These are phyloP conservation scores for Scatophagus argus DNA, from an alignment of 2,113 vertebrate species.

Conservation along the genomic window DNA sequence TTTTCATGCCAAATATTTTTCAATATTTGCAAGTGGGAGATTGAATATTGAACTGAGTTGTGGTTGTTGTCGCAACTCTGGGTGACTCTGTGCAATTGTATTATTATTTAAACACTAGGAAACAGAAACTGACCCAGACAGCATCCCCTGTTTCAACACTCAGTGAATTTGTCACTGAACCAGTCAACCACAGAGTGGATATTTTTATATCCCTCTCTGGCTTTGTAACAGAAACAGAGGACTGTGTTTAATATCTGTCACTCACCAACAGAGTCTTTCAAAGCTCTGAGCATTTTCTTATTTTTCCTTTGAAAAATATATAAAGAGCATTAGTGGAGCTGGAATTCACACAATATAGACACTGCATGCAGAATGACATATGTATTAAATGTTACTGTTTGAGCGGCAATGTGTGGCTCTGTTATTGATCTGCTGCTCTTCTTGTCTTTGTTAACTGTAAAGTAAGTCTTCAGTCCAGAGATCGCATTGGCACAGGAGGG, in stretches of 20 bases:
- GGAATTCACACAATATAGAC: neutral
- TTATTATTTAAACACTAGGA: slow-evolving; percentile 3
- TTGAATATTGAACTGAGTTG: neutral
- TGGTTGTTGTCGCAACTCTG: neutral
- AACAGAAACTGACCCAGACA: slow-evolving; percentile 9
- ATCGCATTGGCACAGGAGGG: slow-evolving; percentile 94
- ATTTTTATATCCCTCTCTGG: neutral
- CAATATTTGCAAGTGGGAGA: neutral
- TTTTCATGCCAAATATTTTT: neutral
- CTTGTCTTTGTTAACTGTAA: slow-evolving; percentile 34
- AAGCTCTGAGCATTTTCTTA: no score
- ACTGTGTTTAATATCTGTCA: neutral
- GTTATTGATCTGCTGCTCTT: neutral
- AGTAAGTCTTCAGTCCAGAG: slow-evolving; percentile 97
- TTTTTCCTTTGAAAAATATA: neutral
- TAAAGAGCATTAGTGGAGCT: neutral
- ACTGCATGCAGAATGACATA: neutral
- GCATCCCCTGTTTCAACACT: neutral
- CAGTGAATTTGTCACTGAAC: slow-evolving; percentile 7
- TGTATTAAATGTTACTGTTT: neutral
- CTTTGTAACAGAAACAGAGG: neutral
- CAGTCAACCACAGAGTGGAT: neutral
- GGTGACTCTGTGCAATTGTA: neutral
- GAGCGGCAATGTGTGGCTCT: neutral
- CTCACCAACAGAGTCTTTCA: neutral